Evolutionary conservation across 2,888 invertebrate species (phyloP), one percentile per base, ranked within the genome.

Genomic region (Microctonus aethiopoides): DNA sequence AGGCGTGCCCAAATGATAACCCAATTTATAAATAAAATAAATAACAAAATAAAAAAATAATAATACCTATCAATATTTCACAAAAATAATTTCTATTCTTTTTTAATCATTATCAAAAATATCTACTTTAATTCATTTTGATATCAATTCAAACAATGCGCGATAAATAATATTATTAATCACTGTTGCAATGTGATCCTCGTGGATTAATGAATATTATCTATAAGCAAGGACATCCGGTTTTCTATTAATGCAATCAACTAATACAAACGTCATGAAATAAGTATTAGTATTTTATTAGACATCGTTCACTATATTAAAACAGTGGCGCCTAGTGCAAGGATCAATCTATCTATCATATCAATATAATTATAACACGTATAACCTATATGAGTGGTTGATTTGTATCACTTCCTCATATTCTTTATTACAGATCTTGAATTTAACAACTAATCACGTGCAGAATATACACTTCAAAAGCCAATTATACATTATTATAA

Each of bases 291-390:
- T 7, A 20, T 62, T 62, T 57, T 51, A 36, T 60, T 67, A 32
- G 51, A 46, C 52, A 63, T 67, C 63, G n/a, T 24, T 67, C 20
- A 65, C 34, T 63, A n/a, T 63, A n/a, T 46, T 41, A 52, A 56
- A 62, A 20, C 16, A 65, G 66, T 72, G 73, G 74, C 73, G 73
- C 73, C 73, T 64, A 46, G 64, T 36, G 64, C 52, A 63, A 51
- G 72, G 72, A 75, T 75, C 68, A 69, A n/a, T n/a, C n/a, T n/a
- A 75, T 75, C 72, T 74, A 71, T 75, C 69, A 70, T 51, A 63
- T 72, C 71, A 65, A 73, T 73, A 70, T 46, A 46, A 73, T 73
- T 71, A 72, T 68, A 68, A 74, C 70, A 69, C 72, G 46, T 67
- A 77, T 71, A n/a, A n/a, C n/a, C n/a, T n/a, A 7, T 29, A 46